These are phyloP conservation scores for Paracyclopina nana DNA, from an alignment of 1,140 invertebrate species.

Conservation along the genomic window DNA sequence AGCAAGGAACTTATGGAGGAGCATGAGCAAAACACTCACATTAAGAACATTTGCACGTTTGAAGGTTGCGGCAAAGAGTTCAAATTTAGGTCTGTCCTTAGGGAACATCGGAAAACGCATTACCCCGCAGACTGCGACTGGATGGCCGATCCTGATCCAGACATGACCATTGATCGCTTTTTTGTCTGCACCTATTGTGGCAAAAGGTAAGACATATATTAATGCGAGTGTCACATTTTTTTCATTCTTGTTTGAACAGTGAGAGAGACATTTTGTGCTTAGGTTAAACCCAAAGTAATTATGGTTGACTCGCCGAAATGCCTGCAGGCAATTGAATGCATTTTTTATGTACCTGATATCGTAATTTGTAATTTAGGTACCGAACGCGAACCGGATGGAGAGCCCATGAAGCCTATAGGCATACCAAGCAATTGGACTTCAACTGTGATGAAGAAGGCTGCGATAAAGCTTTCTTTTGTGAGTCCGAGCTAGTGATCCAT, in stretches of 20 bases:
- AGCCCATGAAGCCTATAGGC: neutral
- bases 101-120: neutral
- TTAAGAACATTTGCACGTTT: neutral
- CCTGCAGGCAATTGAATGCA: too few species aligned
- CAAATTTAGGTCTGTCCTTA: neutral
- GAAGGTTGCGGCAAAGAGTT: neutral
- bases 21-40: neutral
- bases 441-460: slow-evolving; percentile 12
- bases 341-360: too few species aligned
- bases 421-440: neutral
- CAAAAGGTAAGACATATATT: neutral
- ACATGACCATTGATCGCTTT: too few species aligned
- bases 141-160: too few species aligned
- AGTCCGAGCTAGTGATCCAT: slow-evolving; percentile 20
- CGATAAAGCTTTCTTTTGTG: slow-evolving; percentile 19
- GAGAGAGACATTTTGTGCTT: too few species aligned
- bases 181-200: neutral
- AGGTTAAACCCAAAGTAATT: too few species aligned
- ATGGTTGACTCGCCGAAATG: too few species aligned
- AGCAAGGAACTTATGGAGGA: neutral
- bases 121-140: neutral
- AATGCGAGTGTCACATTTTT: too few species aligned
- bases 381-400: neutral
- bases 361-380: too few species aligned
- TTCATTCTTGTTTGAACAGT: too few species aligned